Evolutionary conservation across 2,797 vertebrate genomes (phyloP), one percentile per base, ranked within the genome.

Genomic region (Coccyzus lansbergi): DNA sequence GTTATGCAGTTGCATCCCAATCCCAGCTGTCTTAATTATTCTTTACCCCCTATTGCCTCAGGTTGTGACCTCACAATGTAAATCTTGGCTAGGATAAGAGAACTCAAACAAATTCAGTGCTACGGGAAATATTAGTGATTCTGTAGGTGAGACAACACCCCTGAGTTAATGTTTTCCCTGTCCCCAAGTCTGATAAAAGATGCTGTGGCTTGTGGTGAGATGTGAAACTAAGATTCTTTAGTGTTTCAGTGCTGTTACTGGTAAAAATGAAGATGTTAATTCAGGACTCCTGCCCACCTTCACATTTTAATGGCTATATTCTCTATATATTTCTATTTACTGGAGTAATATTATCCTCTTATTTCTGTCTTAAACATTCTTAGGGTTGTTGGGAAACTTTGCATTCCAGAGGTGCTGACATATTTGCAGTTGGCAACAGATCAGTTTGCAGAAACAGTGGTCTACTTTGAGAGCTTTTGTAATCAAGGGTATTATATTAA

Each of bases 11-110:
- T 95, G 76, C 94, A 86, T 94, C 89, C 86, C 59, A 78, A 40
- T 91, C 51, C 79, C 94, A 79, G 91, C 87, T 76, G 46, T 94
- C 63, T 95, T 79, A 93, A 94, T 94, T 91, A 91, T 94, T 92
- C 87, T 86, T 93, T 76, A 70, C 67, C 55, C 63, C 13, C 5
- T 40, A 13, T 34, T 91, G 59, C 85, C 83, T 79, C 55, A 59
- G 87, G 87, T 44, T 0, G 26, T 91, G 89, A 92, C 85, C 82
- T 96, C 63, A 63, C 53, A 81, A 79, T 29, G 69, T 93, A 64
- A 92, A 83, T 72, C 87, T 77, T 93, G 63, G 67, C 74, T 91
- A 51, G 77, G 46, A 88, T 88, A 77, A 84, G 83, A 79, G 52
- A 91, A 93, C 44, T 94, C 76, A 83, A 87, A 55, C 48, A 49